Evolutionary conservation across 1,140 invertebrate genomes (phyloP).

Genomic region (Brachionus paranguensis): DNA sequence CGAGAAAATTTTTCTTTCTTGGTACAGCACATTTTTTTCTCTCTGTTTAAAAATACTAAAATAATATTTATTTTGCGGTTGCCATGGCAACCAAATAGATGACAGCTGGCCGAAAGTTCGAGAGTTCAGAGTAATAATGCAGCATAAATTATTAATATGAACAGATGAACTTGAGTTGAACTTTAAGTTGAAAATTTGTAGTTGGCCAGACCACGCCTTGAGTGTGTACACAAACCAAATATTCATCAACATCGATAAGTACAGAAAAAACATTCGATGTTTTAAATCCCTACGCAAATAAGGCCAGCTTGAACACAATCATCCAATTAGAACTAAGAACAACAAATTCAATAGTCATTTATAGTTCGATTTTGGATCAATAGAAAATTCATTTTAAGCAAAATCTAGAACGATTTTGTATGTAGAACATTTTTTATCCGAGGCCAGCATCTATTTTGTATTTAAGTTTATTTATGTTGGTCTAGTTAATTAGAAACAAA

Average conservation of each 20-base stretch:
- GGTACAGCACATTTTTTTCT: neutral
- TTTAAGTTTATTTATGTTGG: slow-evolving; percentile 4
- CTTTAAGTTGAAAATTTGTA: neutral
- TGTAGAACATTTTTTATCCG: neutral
- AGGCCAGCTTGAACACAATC: neutral
- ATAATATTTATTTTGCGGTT: neutral
- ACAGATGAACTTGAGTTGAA: neutral
- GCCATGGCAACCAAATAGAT: neutral
- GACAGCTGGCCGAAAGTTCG: neutral
- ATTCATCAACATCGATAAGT: neutral
- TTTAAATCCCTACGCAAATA: neutral
- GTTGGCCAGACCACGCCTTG: neutral
- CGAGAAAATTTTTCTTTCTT: too few species aligned
- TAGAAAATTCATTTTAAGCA: neutral
- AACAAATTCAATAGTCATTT: neutral
- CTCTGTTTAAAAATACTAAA: neutral
- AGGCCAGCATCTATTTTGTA: neutral
- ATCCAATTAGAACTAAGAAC: neutral
- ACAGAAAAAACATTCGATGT: neutral
- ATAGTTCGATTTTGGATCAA: neutral
- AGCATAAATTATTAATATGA: neutral
- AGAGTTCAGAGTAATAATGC: neutral
- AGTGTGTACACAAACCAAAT: neutral
- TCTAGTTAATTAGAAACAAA: slow-evolving; percentile 11
- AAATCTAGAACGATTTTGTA: neutral